Percentiles rank a stretch among this genome's conserved stretches.
Evolutionary conservation across 2,113 vertebrate species (phyloP).

Genomic region (Coreoperca whiteheadi): DNA sequence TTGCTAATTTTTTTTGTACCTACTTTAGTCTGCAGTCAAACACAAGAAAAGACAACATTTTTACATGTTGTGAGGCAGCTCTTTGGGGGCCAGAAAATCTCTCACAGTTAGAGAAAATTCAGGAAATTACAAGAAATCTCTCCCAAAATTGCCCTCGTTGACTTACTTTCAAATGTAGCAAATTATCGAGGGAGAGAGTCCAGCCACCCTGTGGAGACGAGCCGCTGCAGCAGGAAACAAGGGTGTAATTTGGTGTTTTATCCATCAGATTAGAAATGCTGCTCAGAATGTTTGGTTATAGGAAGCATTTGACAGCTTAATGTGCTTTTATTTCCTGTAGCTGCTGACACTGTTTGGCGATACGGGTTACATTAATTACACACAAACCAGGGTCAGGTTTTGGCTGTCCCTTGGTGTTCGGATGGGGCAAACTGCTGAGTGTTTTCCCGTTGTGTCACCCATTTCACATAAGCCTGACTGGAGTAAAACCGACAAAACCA

Average conservation of each 20-base stretch:
- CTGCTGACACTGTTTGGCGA: conserved; percentile 46
- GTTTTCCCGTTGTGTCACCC: conserved; percentile 19
- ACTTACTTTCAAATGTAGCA: conserved; percentile 44
- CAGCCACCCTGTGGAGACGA: conserved; percentile 25
- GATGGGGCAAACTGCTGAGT: conserved; percentile 17
- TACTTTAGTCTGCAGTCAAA: not conserved
- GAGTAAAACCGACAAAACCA: conserved; percentile 57
- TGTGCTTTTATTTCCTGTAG: conserved; percentile 56
- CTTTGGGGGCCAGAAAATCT: conserved; percentile 29
- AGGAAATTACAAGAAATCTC: conserved; percentile 52
- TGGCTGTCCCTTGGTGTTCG: conserved; percentile 7
- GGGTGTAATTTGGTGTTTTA: conserved; percentile 51
- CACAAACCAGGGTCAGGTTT: conserved; percentile 37
- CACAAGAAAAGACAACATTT: conserved; percentile 33
- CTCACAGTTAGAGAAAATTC: conserved; percentile 51
- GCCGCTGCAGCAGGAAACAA: conserved; percentile 48
- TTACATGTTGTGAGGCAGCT: conserved; percentile 33
- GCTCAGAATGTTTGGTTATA: conserved; percentile 30
- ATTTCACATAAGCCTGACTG: conserved; percentile 34
- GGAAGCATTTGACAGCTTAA: conserved; percentile 51
- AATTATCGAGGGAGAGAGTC: conserved; percentile 50
- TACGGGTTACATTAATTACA: conserved; percentile 37
- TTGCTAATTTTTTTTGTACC: not conserved
- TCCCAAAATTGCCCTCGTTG: conserved; percentile 39
- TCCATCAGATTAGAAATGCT: conserved; percentile 56